Evolutionary conservation across 2,113 vertebrate species (phyloP).

Genomic region (Apaloderma vittatum): DNA sequence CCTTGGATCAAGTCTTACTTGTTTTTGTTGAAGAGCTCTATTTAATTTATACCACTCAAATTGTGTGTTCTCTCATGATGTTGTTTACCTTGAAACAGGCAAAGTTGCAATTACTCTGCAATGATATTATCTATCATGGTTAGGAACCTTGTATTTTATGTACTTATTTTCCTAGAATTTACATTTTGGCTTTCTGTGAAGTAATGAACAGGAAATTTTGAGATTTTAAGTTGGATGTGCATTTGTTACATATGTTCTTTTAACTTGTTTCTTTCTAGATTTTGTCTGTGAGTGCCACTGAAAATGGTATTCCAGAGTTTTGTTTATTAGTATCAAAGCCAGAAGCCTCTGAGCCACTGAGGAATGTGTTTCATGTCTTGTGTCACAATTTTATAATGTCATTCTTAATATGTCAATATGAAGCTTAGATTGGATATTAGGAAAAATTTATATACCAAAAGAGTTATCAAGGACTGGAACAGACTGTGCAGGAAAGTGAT

Average conservation of each 20-base stretch:
- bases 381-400: background rate
- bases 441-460: background rate
- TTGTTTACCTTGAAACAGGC: background rate
- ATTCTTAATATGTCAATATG: background rate
- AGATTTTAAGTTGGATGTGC: background rate
- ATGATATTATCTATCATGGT: background rate
- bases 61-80: background rate
- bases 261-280: background rate
- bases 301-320: background rate
- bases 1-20: background rate
- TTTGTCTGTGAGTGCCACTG: background rate
- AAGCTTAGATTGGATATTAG: background rate
- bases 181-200: background rate
- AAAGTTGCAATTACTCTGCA: background rate
- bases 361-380: background rate
- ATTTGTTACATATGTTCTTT: background rate
- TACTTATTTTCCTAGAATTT: background rate
- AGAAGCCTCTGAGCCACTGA: background rate
- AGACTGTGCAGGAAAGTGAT: background rate
- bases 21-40: background rate
- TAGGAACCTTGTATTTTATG: background rate
- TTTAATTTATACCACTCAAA: background rate
- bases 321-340: background rate
- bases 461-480: background rate
- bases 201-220: background rate